A percentile compares a stretch with the other conserved stretches of the same genome.
phyloP scores from a whole-genome alignment of 2,888 invertebrate species.

The Colletes collaris region DNA sequence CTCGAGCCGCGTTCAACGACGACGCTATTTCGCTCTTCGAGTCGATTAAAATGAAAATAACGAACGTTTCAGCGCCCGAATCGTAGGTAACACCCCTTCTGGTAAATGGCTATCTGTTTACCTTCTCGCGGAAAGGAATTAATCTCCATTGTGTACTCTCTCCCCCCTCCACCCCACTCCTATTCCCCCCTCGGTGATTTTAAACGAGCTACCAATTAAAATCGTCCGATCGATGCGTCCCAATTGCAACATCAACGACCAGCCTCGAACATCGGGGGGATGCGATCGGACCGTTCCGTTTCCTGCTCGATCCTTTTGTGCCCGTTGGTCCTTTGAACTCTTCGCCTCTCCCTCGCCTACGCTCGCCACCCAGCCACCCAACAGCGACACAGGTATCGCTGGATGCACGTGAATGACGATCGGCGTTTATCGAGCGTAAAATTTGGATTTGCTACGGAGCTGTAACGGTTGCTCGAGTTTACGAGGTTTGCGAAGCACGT shows the following conservation, averaged over 20 bases:
- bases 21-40: background rate
- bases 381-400: conserved; percentile 31
- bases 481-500: conserved; percentile 51
- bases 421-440: conserved; percentile 64
- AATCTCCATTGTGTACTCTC: conserved; percentile 30
- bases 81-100: conserved; percentile 19
- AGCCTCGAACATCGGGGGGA: background rate
- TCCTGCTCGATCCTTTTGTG: conserved; percentile 26
- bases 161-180: background rate
- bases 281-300: background rate
- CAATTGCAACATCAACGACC: conserved; percentile 25
- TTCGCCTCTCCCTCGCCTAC: background rate
- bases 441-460: conserved; percentile 47
- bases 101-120: conserved; percentile 43
- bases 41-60: conserved; percentile 53
- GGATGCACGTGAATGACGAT: conserved; percentile 46
- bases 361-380: too few relatives aligned
- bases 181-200: conserved; percentile 21
- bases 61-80: conserved; percentile 15
- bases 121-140: conserved; percentile 42
- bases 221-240: conserved; percentile 31
- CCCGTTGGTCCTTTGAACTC: conserved; percentile 12
- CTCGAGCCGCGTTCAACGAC: background rate
- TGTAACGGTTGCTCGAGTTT: conserved; percentile 46
- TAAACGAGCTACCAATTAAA: conserved; percentile 47